These are phyloP conservation scores for Criorhina ranunculi DNA, from an alignment of 2,888 invertebrate species.

Conservation along the genomic window DNA sequence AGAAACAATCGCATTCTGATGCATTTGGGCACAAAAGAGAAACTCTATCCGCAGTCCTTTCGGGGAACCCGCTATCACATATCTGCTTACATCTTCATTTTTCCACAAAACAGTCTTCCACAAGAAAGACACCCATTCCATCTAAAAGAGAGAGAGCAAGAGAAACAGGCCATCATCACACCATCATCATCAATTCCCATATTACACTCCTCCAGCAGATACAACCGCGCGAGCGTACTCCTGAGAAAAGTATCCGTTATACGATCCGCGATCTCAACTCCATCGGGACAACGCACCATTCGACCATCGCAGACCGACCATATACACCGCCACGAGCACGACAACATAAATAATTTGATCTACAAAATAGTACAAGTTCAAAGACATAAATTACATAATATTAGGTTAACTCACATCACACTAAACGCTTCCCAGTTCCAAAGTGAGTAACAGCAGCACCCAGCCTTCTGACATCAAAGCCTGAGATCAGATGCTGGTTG, in stretches of 20 bases:
- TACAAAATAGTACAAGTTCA: constrained; percentile 77
- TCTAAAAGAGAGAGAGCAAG: background rate
- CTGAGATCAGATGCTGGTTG: constrained; percentile 72
- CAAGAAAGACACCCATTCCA: constrained; percentile 22
- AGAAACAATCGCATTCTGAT: background rate
- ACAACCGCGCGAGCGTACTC: constrained; percentile 13
- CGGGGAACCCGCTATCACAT: constrained; percentile 23
- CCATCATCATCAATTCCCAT: constrained; percentile 74
- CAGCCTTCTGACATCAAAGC: constrained; percentile 69
- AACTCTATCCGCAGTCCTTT: constrained; percentile 47
- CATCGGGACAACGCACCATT: constrained; percentile 61
- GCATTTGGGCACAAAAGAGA: constrained; percentile 56
- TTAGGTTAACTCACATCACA: constrained; percentile 76
- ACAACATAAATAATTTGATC: constrained; percentile 77
- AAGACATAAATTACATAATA: constrained; percentile 77
- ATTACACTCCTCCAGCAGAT: constrained; percentile 36
- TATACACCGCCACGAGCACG: constrained; percentile 60
- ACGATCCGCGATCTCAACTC: constrained; percentile 44
- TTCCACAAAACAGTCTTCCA: constrained; percentile 10
- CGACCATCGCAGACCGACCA: constrained; percentile 50
- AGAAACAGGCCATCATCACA: constrained; percentile 62
- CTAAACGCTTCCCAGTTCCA: constrained; percentile 73
- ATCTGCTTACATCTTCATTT: constrained; percentile 67
- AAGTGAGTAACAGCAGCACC: constrained; percentile 57
- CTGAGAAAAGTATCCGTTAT: constrained; percentile 59